Evolutionary conservation across 2,113 vertebrate genomes (phyloP).

Genomic region (Hippolais icterina): DNA sequence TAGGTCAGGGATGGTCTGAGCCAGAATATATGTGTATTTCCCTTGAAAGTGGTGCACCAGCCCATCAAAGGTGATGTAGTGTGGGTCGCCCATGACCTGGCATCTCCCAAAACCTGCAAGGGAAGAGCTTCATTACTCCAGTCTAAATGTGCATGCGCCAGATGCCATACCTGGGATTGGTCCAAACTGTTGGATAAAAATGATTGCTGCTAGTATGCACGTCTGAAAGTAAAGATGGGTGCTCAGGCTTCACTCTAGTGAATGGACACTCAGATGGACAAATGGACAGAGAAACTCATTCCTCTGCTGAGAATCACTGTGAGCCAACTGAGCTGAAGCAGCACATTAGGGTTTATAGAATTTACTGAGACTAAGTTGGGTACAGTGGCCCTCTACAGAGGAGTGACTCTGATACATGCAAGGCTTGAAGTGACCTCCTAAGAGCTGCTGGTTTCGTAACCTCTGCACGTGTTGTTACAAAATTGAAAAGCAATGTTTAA

Average conservation of each 20-base stretch:
- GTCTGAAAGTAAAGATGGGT: background rate
- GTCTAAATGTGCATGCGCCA: background rate
- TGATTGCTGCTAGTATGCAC: background rate
- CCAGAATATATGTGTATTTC: conserved; percentile 72
- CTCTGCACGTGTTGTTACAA: background rate
- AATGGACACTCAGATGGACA: background rate
- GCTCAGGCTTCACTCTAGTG: background rate
- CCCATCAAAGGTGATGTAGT: conserved; percentile 80
- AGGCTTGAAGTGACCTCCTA: background rate
- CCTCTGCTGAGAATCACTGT: background rate
- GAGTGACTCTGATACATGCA: background rate
- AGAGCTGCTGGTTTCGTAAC: background rate
- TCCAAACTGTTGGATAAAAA: background rate
- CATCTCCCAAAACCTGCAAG: conserved; percentile 77
- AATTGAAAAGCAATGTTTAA: background rate
- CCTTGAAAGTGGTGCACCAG: conserved; percentile 78
- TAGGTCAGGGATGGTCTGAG: conserved; percentile 64
- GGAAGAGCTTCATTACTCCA: background rate
- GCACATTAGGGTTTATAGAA: background rate
- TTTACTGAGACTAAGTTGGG: background rate
- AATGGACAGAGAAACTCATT: background rate
- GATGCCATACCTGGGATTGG: background rate
- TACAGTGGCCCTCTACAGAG: background rate
- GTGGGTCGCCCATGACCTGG: conserved; percentile 65
- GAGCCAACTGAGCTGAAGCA: background rate